These are phyloP conservation scores for Drosophila lini DNA, from an alignment of 1,140 invertebrate genomes.

Conservation along the genomic window DNA sequence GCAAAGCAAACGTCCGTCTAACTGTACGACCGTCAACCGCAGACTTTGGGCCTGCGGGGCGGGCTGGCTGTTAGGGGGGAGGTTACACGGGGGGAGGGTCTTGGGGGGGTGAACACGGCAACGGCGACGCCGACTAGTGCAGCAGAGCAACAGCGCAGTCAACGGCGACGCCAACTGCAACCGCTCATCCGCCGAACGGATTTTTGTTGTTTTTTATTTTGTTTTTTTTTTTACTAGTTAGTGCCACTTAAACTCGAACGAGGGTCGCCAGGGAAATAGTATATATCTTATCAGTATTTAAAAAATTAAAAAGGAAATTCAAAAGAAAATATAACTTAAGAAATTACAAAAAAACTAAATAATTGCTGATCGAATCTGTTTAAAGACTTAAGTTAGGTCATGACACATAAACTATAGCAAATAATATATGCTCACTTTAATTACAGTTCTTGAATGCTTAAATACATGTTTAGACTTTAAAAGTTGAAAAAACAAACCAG, in stretches of 20 bases:
- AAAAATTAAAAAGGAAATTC: background rate
- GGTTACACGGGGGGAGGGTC: slow-evolving; percentile 4
- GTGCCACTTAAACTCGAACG: slow-evolving; percentile 35
- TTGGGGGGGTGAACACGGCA: slow-evolving; percentile 17
- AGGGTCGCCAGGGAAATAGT: slow-evolving; percentile 13
- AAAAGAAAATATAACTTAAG: background rate
- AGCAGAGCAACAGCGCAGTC: slow-evolving; percentile 27
- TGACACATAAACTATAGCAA: slow-evolving; percentile 1
- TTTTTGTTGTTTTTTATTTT: slow-evolving; percentile 6
- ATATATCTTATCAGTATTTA: slow-evolving; percentile 10
- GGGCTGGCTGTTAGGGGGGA: slow-evolving; percentile 41
- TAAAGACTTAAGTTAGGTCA: slow-evolving; percentile 10
- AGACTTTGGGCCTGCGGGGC: slow-evolving; percentile 64
- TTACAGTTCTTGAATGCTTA: slow-evolving; percentile 6
- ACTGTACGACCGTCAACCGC: slow-evolving; percentile 81
- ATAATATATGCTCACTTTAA: background rate
- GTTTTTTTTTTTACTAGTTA: slow-evolving; percentile 24
- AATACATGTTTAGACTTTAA: background rate
- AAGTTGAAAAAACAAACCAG: background rate
- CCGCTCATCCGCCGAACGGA: slow-evolving; percentile 69
- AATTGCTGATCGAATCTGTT: background rate
- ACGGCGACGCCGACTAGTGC: slow-evolving; percentile 28
- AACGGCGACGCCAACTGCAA: slow-evolving; percentile 23
- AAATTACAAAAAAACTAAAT: background rate
- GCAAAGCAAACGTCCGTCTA: slow-evolving; percentile 82